Conservation (phyloP, 2,113 vertebrate genomes). For the Bubo blakistoni region DNA sequence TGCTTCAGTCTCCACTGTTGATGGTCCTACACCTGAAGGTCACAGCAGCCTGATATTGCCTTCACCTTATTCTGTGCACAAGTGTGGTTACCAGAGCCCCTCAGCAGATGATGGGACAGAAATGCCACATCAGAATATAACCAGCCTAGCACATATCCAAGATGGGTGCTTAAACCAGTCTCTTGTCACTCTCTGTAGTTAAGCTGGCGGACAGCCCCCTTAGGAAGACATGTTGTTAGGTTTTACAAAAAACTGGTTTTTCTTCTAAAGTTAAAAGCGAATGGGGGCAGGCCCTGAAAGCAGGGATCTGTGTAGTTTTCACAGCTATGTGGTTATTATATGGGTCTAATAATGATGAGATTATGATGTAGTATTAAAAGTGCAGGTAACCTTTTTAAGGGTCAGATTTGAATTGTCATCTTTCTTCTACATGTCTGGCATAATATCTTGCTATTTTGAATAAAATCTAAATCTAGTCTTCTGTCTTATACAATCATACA, state of each 20-base stretch:
- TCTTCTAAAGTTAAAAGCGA: not conserved
- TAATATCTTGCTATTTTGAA: not conserved
- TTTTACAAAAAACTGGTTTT: not conserved
- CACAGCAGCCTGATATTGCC: not conserved
- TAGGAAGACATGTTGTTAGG: not conserved
- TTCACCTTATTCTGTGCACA: not conserved
- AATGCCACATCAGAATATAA: not conserved
- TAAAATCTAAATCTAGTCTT: not conserved
- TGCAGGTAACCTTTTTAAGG: not conserved
- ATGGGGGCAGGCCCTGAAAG: not conserved
- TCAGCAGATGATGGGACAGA: not conserved
- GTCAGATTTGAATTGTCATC: not conserved
- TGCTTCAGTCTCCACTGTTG: not conserved
- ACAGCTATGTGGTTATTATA: not conserved
- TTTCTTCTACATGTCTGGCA: not conserved
- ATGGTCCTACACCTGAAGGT: not conserved
- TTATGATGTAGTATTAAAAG: not conserved
- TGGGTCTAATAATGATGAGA: not conserved
- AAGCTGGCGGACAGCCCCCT: not conserved
- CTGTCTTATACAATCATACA: not conserved
- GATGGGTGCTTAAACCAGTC: not conserved
- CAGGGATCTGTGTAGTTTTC: not conserved
- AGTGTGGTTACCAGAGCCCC: not conserved
- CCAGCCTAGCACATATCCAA: not conserved
- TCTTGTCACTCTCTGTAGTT: not conserved